A percentile compares a stretch with the other conserved stretches of the same genome.
phyloP scores from a whole-genome alignment of 2,888 invertebrate genomes.

The Nematopogon swammerdamellus region DNA sequence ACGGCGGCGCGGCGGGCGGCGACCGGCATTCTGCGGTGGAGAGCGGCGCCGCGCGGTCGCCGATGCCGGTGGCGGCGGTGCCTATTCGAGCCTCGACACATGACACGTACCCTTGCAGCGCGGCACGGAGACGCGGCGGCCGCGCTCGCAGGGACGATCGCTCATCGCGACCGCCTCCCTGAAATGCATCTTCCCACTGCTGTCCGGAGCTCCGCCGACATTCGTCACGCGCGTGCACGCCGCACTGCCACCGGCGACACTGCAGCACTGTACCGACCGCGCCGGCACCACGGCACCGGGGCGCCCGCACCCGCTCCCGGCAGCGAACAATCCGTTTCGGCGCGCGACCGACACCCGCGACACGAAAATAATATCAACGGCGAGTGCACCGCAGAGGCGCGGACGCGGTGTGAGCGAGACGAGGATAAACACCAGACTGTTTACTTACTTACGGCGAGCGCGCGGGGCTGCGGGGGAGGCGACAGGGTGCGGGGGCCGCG shows the following conservation, averaged over 20 bases:
- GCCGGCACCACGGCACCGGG: constrained; percentile 36
- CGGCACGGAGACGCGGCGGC: constrained; percentile 53
- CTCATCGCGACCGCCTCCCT: constrained; percentile 55
- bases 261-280: neutral
- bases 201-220: constrained; percentile 19
- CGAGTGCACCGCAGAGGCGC: constrained; percentile 56
- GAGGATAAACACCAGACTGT: constrained; percentile 57
- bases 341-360: constrained; percentile 43
- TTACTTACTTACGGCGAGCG: constrained; percentile 32
- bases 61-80: constrained; percentile 11
- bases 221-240: constrained; percentile 45
- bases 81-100: constrained; percentile 23
- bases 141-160: constrained; percentile 54
- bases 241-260: constrained; percentile 39
- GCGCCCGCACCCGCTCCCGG: constrained; percentile 45
- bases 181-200: constrained; percentile 54
- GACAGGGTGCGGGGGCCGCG: constrained; percentile 29
- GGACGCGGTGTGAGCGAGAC: constrained; percentile 56
- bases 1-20: constrained; percentile 19
- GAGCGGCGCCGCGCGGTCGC: constrained; percentile 20
- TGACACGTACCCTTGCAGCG: constrained; percentile 51
- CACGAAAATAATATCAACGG: constrained; percentile 58
- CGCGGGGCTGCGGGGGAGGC: constrained; percentile 23
- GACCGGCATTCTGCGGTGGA: constrained; percentile 16
- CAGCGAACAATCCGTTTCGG: constrained; percentile 57